Base-by-base conservation (phyloP, 2,797 vertebrate species). In the Eleutherodactylus coqui region DNA sequence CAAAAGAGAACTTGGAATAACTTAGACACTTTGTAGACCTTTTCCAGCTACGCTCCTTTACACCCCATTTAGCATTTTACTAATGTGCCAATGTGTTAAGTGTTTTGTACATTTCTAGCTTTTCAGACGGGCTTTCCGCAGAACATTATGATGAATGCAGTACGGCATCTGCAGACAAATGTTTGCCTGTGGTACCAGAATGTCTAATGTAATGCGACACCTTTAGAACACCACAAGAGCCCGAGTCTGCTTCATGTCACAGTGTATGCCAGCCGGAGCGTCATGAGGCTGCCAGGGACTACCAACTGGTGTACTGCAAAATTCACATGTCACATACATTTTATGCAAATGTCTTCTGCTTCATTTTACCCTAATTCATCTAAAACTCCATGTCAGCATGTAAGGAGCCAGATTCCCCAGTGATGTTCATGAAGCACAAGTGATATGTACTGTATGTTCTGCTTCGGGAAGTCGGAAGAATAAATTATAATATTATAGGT, bases 281-380 rank as follows among this genome's bases (percentile, higher is more conserved):
- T 0, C 32, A 55, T 67, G 24, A 83, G 8, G 67, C 64, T 87
- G 53, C 58, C 6, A 0, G 34, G 0, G 0, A 17, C 62, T 43
- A 0, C 0, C 60, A 77, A 87, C 58, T 85, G 82, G 89, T 49
- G 1, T 0, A 87, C 75, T 81, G 81, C 82, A 24, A 83, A 88
- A 90, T 89, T 82, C 53, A 11, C 86, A 67, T 19, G 0, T 88
- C 90, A 89, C 86, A 90, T 83, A 85, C 83, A 91, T 55, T 77
- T 90, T 91, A 87, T 80, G 85, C 83, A 64, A 34, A 88, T 85
- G 72, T 88, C 89, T 89, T 85, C 24, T 17, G 85, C 89, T 86
- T 0, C 1, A 79, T 73, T 4, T 89, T 89, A 90, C 88, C 88
- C 88, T 90, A 88, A 58, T 64, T 86, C 81, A 87, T 79, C 49